Evolutionary conservation across 37 sponge, comb jelly and placozoan species (phyloP).

Genomic region (Tethya wilhelma): DNA sequence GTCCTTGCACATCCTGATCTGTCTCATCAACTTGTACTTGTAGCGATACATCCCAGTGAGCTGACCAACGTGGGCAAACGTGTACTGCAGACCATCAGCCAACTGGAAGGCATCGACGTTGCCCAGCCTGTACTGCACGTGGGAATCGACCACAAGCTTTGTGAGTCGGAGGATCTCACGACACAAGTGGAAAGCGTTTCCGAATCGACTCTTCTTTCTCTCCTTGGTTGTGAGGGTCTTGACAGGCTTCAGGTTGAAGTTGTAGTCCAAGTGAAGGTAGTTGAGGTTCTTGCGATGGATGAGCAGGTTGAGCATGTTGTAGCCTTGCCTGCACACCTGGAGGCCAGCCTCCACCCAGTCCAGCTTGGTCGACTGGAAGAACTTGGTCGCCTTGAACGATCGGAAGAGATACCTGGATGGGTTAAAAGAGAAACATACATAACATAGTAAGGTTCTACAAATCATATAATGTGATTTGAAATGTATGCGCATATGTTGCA

Average conservation of each 20-base stretch:
- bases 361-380: constrained; percentile 98
- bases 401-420: constrained; percentile 87
- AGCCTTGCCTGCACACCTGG: constrained; percentile 99
- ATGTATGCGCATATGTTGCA: background rate
- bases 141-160: constrained; percentile 97
- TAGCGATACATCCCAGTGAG: constrained; percentile 99
- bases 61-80: constrained; percentile 98
- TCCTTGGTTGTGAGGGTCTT: constrained; percentile 99
- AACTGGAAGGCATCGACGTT: constrained; percentile 98
- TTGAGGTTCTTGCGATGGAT: constrained; percentile 99
- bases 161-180: constrained; percentile 98
- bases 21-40: constrained; percentile 99
- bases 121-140: constrained; percentile 98
- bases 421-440: too few species aligned
- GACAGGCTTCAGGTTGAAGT: constrained; percentile 99
- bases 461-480: background rate
- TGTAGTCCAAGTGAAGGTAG: constrained; percentile 99
- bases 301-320: constrained; percentile 99
- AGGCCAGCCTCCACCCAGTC: constrained; percentile 99
- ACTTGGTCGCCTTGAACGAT: constrained; percentile 98
- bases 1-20: constrained; percentile 99
- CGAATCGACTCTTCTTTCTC: constrained; percentile 96
- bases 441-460: background rate
- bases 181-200: constrained; percentile 99
- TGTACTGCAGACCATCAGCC: constrained; percentile 98